Conservation (phyloP, 2,888 invertebrate species). For the Cyclophora albipunctata region DNA sequence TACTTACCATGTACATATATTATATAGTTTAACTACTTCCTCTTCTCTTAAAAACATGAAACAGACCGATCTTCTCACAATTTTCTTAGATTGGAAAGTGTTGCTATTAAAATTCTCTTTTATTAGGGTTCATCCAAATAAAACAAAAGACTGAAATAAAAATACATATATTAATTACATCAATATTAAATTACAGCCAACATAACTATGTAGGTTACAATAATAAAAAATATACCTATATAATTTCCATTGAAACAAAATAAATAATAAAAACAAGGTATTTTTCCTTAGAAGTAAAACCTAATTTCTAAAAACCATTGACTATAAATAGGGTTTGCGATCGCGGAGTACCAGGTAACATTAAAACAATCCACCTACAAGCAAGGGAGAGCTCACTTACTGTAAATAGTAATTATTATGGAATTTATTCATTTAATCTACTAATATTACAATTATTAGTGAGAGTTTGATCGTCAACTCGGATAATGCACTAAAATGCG, state of each 20-base stretch:
- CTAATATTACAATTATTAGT: slow-evolving; percentile 56
- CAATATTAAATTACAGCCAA: slow-evolving; percentile 76
- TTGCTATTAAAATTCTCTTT: no score
- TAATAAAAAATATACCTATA: slow-evolving; percentile 75
- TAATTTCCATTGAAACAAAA: slow-evolving; percentile 73
- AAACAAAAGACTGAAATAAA: slow-evolving; percentile 67
- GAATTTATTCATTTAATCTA: slow-evolving; percentile 70
- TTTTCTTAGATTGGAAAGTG: no score
- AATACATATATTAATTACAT: slow-evolving; percentile 77
- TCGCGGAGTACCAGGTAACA: slow-evolving; percentile 65
- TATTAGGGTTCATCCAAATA: slow-evolving; percentile 21
- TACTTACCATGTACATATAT: no score
- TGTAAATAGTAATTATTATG: slow-evolving; percentile 62
- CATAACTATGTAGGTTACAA: slow-evolving; percentile 74
- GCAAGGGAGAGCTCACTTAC: slow-evolving; percentile 69
- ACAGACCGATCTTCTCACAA: no score
- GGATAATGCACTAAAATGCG: slow-evolving; percentile 2
- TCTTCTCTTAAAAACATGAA: no score
- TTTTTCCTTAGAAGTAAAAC: slow-evolving; percentile 64
- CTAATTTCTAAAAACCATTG: slow-evolving; percentile 68
- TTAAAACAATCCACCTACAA: slow-evolving; percentile 67
- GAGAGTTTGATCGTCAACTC: slow-evolving; percentile 51
- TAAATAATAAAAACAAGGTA: slow-evolving; percentile 74
- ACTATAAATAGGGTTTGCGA: slow-evolving; percentile 63
- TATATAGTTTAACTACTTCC: no score